Percentiles rank a stretch among this genome's conserved stretches.
Conservation (phyloP, 2,113 vertebrate species). For the Loxodonta africana region DNA sequence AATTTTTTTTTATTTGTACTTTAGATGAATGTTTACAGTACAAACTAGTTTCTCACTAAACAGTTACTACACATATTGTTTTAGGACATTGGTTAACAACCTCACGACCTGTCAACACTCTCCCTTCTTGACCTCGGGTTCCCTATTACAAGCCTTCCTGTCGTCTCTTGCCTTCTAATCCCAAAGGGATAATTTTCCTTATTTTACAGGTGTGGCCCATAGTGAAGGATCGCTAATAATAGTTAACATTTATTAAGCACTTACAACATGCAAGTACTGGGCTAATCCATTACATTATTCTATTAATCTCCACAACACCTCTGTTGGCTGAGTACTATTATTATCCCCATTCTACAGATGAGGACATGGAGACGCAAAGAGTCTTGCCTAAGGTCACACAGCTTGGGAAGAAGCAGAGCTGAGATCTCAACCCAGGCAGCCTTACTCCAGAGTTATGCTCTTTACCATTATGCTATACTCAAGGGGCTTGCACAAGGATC, state of each 20-base stretch:
- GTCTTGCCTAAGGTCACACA: neutral
- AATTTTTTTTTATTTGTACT: neutral
- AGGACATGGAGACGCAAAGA: constrained; percentile 54
- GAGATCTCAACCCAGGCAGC: neutral
- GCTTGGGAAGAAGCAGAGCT: neutral
- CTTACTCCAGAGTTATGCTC: neutral
- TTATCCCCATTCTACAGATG: constrained; percentile 42
- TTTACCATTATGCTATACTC: neutral
- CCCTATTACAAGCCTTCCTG: too few relatives aligned
- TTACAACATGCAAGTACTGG: neutral
- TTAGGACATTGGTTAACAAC: too few relatives aligned
- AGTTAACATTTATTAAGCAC: constrained; percentile 13
- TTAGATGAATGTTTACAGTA: too few relatives aligned
- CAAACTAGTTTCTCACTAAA: too few relatives aligned
- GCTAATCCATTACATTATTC: constrained; percentile 24
- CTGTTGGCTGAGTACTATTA: neutral
- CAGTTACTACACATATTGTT: too few relatives aligned
- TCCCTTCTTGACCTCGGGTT: too few relatives aligned
- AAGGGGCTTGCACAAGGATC: neutral
- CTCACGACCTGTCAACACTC: too few relatives aligned
- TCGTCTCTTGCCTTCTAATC: neutral
- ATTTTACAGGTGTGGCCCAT: constrained; percentile 3
- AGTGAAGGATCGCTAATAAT: neutral
- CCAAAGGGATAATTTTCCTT: neutral
- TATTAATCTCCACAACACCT: constrained; percentile 10